Evolutionary conservation across 2,113 vertebrate genomes (phyloP).

Genomic region (Chroicocephalus ridibundus): DNA sequence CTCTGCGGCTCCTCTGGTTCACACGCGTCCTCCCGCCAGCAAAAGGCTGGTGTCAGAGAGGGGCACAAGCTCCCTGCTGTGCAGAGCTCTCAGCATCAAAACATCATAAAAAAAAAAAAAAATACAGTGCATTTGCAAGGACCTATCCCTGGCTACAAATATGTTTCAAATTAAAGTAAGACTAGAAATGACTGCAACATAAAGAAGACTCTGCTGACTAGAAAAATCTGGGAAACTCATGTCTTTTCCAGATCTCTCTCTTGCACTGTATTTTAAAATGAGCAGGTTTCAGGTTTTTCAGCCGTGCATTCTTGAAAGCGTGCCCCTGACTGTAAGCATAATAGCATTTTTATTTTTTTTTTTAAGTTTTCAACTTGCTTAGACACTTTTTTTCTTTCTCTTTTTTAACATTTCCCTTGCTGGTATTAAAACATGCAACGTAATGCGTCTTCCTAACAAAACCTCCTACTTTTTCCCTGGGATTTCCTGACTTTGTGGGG

Average conservation of each 20-base stretch:
- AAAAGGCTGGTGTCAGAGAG: background rate
- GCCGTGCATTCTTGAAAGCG: background rate
- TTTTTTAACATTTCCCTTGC: background rate
- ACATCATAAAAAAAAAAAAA: background rate
- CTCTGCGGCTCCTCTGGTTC: background rate
- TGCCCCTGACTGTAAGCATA: background rate
- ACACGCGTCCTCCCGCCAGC: background rate
- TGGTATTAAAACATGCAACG: background rate
- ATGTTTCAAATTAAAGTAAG: conserved; percentile 23
- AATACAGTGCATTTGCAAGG: background rate
- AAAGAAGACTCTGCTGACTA: background rate
- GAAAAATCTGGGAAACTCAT: conserved; percentile 25
- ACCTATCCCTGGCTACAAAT: background rate
- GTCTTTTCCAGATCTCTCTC: background rate
- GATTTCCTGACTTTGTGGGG: background rate
- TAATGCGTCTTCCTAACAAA: background rate
- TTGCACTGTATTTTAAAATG: background rate
- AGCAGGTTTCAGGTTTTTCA: background rate
- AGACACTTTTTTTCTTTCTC: background rate
- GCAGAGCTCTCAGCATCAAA: background rate
- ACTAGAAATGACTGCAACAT: background rate
- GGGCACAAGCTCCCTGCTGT: background rate
- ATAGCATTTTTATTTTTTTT: background rate
- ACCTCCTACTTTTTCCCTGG: background rate
- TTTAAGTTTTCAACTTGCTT: background rate